Evolutionary conservation across 1,140 invertebrate species (phyloP).

Genomic region (Branchinecta lynchi): DNA sequence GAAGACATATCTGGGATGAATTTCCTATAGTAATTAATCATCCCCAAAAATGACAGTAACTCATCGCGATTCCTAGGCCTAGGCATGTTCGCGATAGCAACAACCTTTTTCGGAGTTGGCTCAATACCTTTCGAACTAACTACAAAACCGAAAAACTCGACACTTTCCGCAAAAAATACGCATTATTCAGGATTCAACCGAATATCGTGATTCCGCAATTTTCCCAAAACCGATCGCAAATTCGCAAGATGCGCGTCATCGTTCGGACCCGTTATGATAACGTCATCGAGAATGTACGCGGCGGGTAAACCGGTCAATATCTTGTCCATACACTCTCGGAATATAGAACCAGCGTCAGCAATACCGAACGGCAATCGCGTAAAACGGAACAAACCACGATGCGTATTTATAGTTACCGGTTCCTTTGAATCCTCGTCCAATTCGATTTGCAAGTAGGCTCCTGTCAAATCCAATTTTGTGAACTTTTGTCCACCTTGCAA

Average conservation of each 20-base stretch:
- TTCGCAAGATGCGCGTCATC: too few species aligned
- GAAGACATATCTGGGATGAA: too few species aligned
- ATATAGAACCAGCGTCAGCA: too few species aligned
- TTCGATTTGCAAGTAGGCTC: constrained; percentile 25
- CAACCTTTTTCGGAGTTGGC: constrained; percentile 31
- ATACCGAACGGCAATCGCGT: constrained; percentile 35
- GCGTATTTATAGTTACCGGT: constrained; percentile 14
- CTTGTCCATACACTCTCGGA: too few species aligned
- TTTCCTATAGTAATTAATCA: too few species aligned
- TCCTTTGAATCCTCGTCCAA: constrained; percentile 21
- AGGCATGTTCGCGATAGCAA: constrained; percentile 30
- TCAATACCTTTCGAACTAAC: constrained; percentile 28
- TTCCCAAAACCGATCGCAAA: too few species aligned
- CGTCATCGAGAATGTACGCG: too few species aligned
- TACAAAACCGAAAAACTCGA: constrained; percentile 28
- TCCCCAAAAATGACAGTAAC: constrained; percentile 29
- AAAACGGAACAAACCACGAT: constrained; percentile 27
- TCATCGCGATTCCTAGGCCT: constrained; percentile 28
- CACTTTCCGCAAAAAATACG: constrained; percentile 22
- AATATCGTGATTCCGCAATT: too few species aligned
- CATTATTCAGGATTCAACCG: constrained; percentile 27
- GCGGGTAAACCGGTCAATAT: too few species aligned
- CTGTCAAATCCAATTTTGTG: constrained; percentile 26
- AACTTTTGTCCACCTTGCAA: constrained; percentile 25
- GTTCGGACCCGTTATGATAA: too few species aligned